These are phyloP conservation scores for Sciurus carolinensis DNA, from an alignment of 2,797 vertebrate genomes.

Conservation along the genomic window DNA sequence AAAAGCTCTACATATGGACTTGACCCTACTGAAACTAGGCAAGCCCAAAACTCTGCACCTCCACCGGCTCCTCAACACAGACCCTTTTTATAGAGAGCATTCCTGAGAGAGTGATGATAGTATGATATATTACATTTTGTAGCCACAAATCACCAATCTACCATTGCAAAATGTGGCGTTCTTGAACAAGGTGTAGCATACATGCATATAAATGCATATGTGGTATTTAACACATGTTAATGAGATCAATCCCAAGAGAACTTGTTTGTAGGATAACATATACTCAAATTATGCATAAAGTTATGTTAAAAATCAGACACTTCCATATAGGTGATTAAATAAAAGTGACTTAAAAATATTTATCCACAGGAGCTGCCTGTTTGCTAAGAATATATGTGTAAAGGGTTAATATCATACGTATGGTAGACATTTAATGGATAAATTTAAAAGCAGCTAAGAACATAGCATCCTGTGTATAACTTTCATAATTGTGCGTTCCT, in stretches of 20 bases:
- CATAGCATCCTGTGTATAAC: constrained; percentile 88
- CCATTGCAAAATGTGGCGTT: not conserved
- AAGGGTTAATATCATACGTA: constrained; percentile 86
- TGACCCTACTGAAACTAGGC: not conserved
- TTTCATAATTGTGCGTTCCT: constrained; percentile 90
- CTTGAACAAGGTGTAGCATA: not conserved
- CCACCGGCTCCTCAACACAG: not conserved
- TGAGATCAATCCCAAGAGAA: not conserved
- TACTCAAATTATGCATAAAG: not conserved
- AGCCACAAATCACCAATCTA: not conserved
- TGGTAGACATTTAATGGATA: constrained; percentile 88
- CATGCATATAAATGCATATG: not conserved
- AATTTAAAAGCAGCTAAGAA: constrained; percentile 90
- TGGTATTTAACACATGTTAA: constrained; percentile 28
- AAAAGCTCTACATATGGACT: not conserved
- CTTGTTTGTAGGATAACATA: not conserved
- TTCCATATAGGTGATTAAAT: not conserved
- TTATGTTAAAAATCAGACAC: not conserved
- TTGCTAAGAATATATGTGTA: constrained; percentile 48
- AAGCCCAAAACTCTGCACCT: not conserved
- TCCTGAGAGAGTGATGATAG: not conserved
- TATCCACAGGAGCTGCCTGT: not conserved
- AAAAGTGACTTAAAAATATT: constrained; percentile 48
- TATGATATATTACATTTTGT: not conserved
- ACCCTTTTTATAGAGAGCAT: not conserved